Conservation (phyloP, 2,888 invertebrate species). For the Caenorhabditis sinica region DNA sequence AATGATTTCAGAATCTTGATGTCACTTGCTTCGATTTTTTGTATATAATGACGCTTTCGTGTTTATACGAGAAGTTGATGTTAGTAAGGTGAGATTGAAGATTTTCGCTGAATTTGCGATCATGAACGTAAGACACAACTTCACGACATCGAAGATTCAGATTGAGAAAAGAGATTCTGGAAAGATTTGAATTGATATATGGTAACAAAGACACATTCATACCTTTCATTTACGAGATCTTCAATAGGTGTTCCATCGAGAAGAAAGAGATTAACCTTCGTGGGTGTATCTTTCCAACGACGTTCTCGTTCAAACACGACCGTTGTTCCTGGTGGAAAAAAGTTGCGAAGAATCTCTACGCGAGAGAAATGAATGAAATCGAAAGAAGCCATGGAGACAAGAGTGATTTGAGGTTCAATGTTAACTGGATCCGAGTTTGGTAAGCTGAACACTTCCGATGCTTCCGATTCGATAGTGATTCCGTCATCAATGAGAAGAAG, state of each 20-base stretch:
- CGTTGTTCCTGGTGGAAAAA: constrained; percentile 24
- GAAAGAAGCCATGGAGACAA: constrained; percentile 13
- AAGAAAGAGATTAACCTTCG: constrained; percentile 19
- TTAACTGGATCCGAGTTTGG: constrained; percentile 9
- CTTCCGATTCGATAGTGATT: neutral
- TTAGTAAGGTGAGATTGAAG: neutral
- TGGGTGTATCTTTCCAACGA: constrained; percentile 45
- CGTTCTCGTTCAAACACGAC: constrained; percentile 18
- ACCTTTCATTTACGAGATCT: constrained; percentile 20
- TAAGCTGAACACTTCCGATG: constrained; percentile 24
- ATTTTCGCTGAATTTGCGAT: too few species aligned
- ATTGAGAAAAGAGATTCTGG: constrained; percentile 8
- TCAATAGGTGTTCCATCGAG: neutral
- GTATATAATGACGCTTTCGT: constrained; percentile 13
- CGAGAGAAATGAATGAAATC: constrained; percentile 32
- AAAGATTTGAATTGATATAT: neutral
- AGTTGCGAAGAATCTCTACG: constrained; percentile 23
- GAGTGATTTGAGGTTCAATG: constrained; percentile 23
- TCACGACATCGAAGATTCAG: constrained; percentile 29
- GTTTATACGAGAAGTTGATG: constrained; percentile 15
- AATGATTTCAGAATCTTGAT: constrained; percentile 17
- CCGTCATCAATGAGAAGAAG: constrained; percentile 46
- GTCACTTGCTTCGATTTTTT: constrained; percentile 45
- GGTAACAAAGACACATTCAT: neutral
- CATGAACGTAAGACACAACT: constrained; percentile 7